These are phyloP conservation scores for Lophius piscatorius DNA, from an alignment of 2,113 vertebrate species.

Conservation along the genomic window DNA sequence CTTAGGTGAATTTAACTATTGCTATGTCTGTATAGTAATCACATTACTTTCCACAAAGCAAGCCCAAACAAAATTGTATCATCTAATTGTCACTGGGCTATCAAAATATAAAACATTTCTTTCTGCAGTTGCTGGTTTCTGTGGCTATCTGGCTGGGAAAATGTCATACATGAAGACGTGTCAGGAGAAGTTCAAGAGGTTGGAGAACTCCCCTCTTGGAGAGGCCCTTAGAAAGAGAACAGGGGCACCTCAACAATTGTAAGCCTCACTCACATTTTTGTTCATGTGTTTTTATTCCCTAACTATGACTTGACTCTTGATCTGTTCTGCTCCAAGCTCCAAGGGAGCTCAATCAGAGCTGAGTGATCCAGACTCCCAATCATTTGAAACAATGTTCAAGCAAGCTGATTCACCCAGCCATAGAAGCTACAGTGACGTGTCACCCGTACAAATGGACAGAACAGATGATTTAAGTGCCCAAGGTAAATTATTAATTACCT, in stretches of 20 bases:
- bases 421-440: constrained; percentile 33
- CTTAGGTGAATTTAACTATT: too few relatives aligned
- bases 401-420: constrained; percentile 26
- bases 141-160: constrained; percentile 89
- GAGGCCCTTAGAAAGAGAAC: constrained; percentile 83
- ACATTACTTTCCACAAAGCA: too few relatives aligned
- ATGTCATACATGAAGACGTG: constrained; percentile 90
- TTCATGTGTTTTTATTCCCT: not conserved
- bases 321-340: constrained; percentile 27
- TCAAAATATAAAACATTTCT: constrained; percentile 11
- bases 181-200: constrained; percentile 88
- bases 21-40: too few relatives aligned
- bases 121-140: constrained; percentile 86
- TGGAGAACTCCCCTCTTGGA: constrained; percentile 91
- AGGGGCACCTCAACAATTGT: constrained; percentile 36
- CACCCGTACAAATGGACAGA: not conserved
- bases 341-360: constrained; percentile 55
- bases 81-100: not conserved
- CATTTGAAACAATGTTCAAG: constrained; percentile 60
- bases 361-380: constrained; percentile 47
- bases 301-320: not conserved
- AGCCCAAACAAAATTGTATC: not conserved
- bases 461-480: constrained; percentile 41
- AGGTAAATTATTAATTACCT: constrained; percentile 38
- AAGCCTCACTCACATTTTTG: constrained; percentile 10